Evolutionary conservation across 2,113 vertebrate genomes (phyloP).

Genomic region (Plectropomus leopardus): DNA sequence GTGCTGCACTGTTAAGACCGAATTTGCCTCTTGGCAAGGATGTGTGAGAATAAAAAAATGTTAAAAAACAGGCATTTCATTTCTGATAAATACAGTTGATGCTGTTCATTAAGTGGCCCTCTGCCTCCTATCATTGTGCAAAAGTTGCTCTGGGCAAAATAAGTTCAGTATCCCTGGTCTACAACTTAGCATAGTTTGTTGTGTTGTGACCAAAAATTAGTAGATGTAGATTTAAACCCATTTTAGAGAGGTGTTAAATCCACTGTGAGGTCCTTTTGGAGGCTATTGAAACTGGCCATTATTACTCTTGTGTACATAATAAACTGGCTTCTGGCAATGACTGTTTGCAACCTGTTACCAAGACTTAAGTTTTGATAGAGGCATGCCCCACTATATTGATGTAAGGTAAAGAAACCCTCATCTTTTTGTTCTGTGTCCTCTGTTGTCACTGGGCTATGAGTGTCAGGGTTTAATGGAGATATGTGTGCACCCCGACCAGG

Average conservation of each 20-base stretch:
- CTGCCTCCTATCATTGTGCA: too few relatives aligned
- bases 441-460: slow-evolving; percentile 37
- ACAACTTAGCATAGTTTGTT: too few relatives aligned
- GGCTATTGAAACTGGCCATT: background rate
- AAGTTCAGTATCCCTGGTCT: too few relatives aligned
- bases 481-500: slow-evolving; percentile 48
- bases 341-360: slow-evolving; percentile 2
- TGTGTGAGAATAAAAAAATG: too few relatives aligned
- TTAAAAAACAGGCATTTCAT: too few relatives aligned
- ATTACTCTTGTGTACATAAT: background rate
- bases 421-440: slow-evolving; percentile 48
- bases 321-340: background rate
- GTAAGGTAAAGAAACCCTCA: slow-evolving; percentile 14
- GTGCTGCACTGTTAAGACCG: too few relatives aligned
- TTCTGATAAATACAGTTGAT: too few relatives aligned
- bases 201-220: too few relatives aligned
- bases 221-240: background rate
- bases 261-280: background rate
- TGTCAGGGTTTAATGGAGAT: slow-evolving; percentile 70
- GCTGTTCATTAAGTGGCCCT: too few relatives aligned
- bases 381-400: background rate
- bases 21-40: too few relatives aligned
- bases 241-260: background rate
- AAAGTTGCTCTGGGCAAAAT: too few relatives aligned
- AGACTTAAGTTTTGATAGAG: background rate